These are phyloP conservation scores for Argyrosomus japonicus DNA, from an alignment of 2,113 vertebrate genomes.

Conservation along the genomic window DNA sequence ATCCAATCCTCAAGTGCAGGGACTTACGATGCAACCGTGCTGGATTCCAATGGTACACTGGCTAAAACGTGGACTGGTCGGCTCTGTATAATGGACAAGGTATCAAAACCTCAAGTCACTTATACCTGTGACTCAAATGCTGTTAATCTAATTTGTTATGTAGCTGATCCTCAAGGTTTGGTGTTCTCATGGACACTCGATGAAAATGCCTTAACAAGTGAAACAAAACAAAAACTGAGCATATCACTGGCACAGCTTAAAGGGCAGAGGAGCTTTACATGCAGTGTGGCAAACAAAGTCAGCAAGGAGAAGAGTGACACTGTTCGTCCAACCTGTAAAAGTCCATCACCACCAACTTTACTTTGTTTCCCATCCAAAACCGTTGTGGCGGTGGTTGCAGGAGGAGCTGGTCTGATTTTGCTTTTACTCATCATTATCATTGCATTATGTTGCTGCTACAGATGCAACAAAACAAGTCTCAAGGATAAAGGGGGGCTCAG, in stretches of 20 bases:
- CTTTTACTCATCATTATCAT: conserved; percentile 53
- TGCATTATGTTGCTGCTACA: conserved; percentile 30
- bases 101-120: conserved; percentile 61
- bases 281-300: conserved; percentile 59
- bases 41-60: background rate
- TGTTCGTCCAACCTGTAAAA: conserved; percentile 52
- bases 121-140: conserved; percentile 55
- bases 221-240: conserved; percentile 57
- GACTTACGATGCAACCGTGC: conserved; percentile 44
- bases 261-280: conserved; percentile 43
- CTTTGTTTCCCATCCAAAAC: conserved; percentile 50
- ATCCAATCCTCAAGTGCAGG: conserved; percentile 53
- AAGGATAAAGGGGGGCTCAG: conserved; percentile 6
- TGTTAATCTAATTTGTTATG: conserved; percentile 56
- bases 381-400: conserved; percentile 33
- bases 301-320: conserved; percentile 56
- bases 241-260: conserved; percentile 46
- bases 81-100: conserved; percentile 66
- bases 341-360: background rate
- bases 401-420: conserved; percentile 57
- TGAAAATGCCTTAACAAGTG: conserved; percentile 32
- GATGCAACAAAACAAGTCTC: background rate
- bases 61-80: conserved; percentile 2
- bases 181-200: conserved; percentile 63
- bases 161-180: conserved; percentile 41